Percentiles rank a stretch among this genome's conserved stretches.
Evolutionary conservation across 2,888 invertebrate genomes (phyloP).

Genomic region (Smittia sp.): DNA sequence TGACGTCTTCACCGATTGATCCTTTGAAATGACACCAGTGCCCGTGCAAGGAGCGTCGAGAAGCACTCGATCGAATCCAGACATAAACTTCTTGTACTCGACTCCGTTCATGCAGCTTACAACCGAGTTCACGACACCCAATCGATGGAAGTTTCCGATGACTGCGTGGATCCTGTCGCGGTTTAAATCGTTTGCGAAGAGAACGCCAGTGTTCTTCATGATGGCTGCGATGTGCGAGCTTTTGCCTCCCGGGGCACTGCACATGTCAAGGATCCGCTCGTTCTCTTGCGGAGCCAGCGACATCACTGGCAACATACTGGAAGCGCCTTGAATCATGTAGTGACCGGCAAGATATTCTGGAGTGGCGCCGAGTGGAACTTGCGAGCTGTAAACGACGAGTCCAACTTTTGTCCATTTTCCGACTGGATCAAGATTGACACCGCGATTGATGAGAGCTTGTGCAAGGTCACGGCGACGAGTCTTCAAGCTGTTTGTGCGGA

Average conservation of each 20-base stretch:
- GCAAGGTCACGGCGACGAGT: constrained; percentile 88
- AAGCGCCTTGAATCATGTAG: constrained; percentile 94
- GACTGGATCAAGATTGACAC: constrained; percentile 96
- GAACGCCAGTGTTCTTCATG: constrained; percentile 96
- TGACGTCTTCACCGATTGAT: constrained; percentile 90
- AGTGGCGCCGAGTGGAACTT: constrained; percentile 96
- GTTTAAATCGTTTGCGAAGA: constrained; percentile 96
- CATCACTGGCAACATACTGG: constrained; percentile 96
- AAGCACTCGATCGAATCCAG: constrained; percentile 91
- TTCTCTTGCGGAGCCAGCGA: constrained; percentile 95
- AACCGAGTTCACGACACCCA: constrained; percentile 92
- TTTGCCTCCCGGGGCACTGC: constrained; percentile 98
- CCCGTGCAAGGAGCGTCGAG: constrained; percentile 98
- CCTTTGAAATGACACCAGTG: constrained; percentile 96
- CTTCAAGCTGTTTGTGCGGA: constrained; percentile 93
- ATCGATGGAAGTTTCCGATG: constrained; percentile 92
- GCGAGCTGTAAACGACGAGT: constrained; percentile 90
- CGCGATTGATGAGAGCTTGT: constrained; percentile 90
- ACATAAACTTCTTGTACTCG: constrained; percentile 77
- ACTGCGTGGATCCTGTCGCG: constrained; percentile 86
- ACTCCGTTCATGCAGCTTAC: constrained; percentile 88
- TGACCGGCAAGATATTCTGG: constrained; percentile 99
- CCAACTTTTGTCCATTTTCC: constrained; percentile 99
- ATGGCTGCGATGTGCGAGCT: constrained; percentile 95
- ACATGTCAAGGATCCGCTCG: constrained; percentile 93